Evolutionary conservation across 2,113 vertebrate genomes (phyloP).

Genomic region (Phyllopteryx taeniolatus): DNA sequence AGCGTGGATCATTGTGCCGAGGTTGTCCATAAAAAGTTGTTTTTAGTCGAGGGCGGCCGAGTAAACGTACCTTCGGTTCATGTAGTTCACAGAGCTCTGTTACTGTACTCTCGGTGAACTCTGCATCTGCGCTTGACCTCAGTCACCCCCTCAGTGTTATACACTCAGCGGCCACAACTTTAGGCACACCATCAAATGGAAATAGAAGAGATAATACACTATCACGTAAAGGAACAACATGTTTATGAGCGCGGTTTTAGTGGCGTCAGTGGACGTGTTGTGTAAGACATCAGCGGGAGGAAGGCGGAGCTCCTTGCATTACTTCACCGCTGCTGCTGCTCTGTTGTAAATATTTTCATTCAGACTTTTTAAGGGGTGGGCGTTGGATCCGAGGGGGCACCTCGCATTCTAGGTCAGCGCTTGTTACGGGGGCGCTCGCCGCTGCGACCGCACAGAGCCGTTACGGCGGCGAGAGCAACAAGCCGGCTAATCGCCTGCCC

Average conservation of each 20-base stretch:
- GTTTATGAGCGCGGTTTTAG: neutral
- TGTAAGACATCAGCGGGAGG: neutral
- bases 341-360: constrained; percentile 60
- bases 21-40: neutral
- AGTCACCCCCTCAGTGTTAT: neutral
- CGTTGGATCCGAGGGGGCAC: constrained; percentile 34
- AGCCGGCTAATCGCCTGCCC: constrained; percentile 38
- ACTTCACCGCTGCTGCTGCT: constrained; percentile 25
- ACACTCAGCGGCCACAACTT: neutral
- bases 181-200: neutral
- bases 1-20: neutral
- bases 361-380: constrained; percentile 34
- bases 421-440: constrained; percentile 26
- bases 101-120: neutral
- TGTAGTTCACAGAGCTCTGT: neutral
- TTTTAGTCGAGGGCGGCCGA: neutral
- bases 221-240: neutral
- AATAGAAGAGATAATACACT: neutral
- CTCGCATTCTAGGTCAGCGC: constrained; percentile 57
- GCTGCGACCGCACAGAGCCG: constrained; percentile 43
- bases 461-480: constrained; percentile 21
- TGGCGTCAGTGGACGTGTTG: neutral
- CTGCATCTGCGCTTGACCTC: neutral
- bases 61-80: neutral
- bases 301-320: constrained; percentile 15